Evolutionary conservation across 2,797 vertebrate genomes (phyloP).

Genomic region (Lemur catta): DNA sequence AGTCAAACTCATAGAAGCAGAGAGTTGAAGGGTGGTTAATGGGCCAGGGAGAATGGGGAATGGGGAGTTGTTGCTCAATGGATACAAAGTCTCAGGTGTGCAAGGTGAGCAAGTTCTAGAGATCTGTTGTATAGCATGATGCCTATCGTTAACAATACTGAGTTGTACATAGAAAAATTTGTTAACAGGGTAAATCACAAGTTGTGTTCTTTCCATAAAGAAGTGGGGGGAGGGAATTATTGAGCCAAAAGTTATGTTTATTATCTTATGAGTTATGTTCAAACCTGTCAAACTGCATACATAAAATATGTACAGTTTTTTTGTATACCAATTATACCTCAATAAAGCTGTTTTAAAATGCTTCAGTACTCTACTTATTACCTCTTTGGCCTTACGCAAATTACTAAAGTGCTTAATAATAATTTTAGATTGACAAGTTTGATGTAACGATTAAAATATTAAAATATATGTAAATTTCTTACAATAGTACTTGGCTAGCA

Average conservation of each 20-base stretch:
- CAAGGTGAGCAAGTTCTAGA: background rate
- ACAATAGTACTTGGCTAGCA: background rate
- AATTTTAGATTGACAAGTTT: background rate
- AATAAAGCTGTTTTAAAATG: background rate
- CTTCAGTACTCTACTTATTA: background rate
- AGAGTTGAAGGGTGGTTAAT: background rate
- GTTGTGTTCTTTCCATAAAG: background rate
- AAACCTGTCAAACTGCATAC: background rate
- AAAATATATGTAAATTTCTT: background rate
- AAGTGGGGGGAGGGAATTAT: background rate
- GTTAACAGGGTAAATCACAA: background rate
- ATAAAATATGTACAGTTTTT: background rate
- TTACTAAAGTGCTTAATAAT: background rate
- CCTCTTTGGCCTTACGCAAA: background rate
- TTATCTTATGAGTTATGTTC: background rate
- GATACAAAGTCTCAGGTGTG: background rate
- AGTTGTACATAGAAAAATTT: background rate
- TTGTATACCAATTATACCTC: background rate
- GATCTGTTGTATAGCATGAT: no score
- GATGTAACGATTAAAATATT: background rate
- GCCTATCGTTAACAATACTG: background rate
- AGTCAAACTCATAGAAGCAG: background rate
- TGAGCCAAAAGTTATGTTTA: background rate
- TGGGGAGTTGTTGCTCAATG: background rate
- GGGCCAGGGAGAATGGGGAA: background rate